Conservation (phyloP, 1,140 invertebrate species). For the Berghia stephanieae region DNA sequence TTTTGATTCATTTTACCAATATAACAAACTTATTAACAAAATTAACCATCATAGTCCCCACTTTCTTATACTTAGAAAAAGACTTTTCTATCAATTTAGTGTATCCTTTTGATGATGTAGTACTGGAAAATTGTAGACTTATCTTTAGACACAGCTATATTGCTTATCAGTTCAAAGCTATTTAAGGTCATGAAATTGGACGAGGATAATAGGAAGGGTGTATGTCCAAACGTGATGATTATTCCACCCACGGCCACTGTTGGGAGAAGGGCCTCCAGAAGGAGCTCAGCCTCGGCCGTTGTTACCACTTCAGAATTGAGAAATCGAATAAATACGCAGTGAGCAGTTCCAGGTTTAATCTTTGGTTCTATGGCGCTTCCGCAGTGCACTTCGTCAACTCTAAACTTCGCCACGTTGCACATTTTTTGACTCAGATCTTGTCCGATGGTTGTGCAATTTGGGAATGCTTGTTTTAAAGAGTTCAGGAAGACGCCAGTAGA, state of each 20-base stretch:
- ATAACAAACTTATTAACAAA: no score
- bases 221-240: slow-evolving; percentile 48
- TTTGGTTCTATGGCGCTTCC: slow-evolving; percentile 45
- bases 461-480: slow-evolving; percentile 42
- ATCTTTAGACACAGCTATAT: slow-evolving; percentile 41
- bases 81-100: no score
- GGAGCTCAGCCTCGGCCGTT: slow-evolving; percentile 34
- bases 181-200: slow-evolving; percentile 41
- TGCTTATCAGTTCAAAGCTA: slow-evolving; percentile 35
- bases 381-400: slow-evolving; percentile 47
- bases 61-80: no score
- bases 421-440: slow-evolving; percentile 47
- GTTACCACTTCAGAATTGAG: slow-evolving; percentile 49
- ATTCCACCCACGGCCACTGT: slow-evolving; percentile 40
- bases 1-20: no score
- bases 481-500: slow-evolving; percentile 48
- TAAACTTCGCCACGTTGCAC: slow-evolving; percentile 41
- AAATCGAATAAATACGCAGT: slow-evolving; percentile 47
- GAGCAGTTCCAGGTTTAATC: slow-evolving; percentile 27
- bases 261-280: slow-evolving; percentile 38
- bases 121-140: slow-evolving; percentile 49
- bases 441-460: slow-evolving; percentile 41
- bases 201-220: slow-evolving; percentile 42
- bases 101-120: slow-evolving; percentile 33
- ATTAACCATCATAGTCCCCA: no score